These are phyloP conservation scores for Thecocarcelia acutangulata DNA, from an alignment of 2,888 invertebrate species.

Conservation along the genomic window DNA sequence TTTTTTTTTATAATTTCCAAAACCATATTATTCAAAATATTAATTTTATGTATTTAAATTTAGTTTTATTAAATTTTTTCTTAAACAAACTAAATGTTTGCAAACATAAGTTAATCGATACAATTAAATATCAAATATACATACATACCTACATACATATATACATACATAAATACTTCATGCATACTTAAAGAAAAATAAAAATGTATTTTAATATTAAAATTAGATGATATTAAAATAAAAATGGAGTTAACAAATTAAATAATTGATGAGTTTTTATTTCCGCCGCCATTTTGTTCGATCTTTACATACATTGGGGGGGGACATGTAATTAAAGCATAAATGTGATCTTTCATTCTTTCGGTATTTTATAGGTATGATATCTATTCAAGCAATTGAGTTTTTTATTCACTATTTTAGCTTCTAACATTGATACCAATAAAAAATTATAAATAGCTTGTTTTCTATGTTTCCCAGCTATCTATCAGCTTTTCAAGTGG, in stretches of 20 bases:
- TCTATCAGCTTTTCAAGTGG: no score
- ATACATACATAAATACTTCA: no score
- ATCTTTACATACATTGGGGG: no score
- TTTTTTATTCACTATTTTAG: no score
- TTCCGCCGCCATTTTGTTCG: not conserved
- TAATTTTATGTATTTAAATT: constrained; percentile 56
- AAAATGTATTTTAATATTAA: constrained; percentile 36
- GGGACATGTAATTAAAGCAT: no score
- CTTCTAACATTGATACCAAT: no score
- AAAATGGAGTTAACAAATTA: constrained; percentile 53
- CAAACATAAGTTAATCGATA: constrained; percentile 43
- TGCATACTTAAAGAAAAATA: no score
- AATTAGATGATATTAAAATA: constrained; percentile 57
- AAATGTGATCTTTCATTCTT: no score
- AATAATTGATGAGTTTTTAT: not conserved
- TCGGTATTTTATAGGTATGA: no score
- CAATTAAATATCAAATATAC: constrained; percentile 28
- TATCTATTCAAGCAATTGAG: no score
- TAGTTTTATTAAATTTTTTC: constrained; percentile 40
- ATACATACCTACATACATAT: not conserved
- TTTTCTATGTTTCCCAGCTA: no score
- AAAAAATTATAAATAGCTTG: no score
- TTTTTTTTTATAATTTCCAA: constrained; percentile 9
- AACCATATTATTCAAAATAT: constrained; percentile 37
- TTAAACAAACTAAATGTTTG: constrained; percentile 50